phyloP scores from a whole-genome alignment of 2,113 vertebrate genomes.

The Macroglossus sobrinus region DNA sequence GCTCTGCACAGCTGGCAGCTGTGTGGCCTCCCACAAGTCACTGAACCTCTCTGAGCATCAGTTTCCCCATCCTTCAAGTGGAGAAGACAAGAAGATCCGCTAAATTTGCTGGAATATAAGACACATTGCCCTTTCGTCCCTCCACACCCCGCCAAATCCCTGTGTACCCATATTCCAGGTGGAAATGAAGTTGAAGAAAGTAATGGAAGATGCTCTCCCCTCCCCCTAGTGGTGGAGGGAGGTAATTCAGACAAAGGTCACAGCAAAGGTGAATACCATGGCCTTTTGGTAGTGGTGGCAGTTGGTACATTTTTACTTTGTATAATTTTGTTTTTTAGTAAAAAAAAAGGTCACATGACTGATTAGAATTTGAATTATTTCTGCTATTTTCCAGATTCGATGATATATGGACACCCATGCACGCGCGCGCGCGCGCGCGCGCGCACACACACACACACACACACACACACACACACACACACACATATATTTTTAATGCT shows the following conservation, averaged over 20 bases:
- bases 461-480: rapidly evolving
- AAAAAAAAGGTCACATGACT: neutral
- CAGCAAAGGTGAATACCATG: neutral
- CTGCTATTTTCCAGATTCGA: neutral
- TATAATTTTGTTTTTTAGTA: neutral
- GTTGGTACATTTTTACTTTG: neutral
- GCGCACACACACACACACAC: neutral
- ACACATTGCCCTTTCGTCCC: neutral
- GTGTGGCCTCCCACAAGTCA: neutral
- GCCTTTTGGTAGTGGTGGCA: neutral
- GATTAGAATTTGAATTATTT: neutral
- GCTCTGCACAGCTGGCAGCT: neutral
- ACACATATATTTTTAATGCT: neutral
- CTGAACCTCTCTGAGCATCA: neutral
- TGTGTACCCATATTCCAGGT: slow-evolving; percentile 46
- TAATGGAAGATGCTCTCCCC: slow-evolving; percentile 42
- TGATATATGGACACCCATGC: neutral
- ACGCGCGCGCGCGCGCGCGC: too few relatives aligned
- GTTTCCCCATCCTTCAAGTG: neutral
- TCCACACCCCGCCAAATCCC: neutral
- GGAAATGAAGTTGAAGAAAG: neutral
- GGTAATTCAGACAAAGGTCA: slow-evolving; percentile 18
- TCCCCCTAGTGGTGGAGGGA: slow-evolving; percentile 22
- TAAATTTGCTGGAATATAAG: neutral
- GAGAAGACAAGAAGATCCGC: neutral